phyloP scores from a whole-genome alignment of 2,113 vertebrate genomes.

The Procavia capensis region DNA sequence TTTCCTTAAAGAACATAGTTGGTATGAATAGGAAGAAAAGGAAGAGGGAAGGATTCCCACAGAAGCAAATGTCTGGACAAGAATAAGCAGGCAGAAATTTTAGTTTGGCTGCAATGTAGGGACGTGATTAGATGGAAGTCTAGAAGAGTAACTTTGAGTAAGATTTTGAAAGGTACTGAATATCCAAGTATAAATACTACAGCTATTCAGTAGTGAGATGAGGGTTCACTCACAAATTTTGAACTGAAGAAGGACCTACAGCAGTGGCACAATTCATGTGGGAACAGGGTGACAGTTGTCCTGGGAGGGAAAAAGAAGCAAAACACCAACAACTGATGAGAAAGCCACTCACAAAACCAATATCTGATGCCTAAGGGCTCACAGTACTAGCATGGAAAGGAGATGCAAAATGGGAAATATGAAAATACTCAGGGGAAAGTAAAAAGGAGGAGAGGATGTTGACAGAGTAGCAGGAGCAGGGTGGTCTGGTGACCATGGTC shows the following conservation, averaged over 20 bases:
- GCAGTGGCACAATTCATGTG: background rate
- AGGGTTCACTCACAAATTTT: background rate
- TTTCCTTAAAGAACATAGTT: background rate
- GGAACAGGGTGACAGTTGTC: background rate
- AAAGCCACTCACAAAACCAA: background rate
- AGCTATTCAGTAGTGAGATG: background rate
- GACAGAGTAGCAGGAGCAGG: no score
- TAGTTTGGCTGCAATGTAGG: background rate
- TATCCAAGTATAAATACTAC: background rate
- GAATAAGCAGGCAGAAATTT: background rate
- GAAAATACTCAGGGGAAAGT: background rate
- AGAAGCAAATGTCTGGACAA: background rate
- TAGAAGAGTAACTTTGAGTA: background rate
- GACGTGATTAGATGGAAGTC: background rate
- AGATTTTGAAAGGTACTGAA: background rate
- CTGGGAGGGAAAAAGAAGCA: no score
- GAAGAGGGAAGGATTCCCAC: background rate
- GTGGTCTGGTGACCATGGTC: no score
- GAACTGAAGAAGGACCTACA: background rate
- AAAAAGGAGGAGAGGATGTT: background rate
- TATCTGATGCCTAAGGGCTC: background rate
- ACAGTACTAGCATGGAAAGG: background rate
- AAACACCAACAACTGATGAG: background rate
- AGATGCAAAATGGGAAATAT: background rate
- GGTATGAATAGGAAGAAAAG: background rate